phyloP scores from a whole-genome alignment of 1,140 invertebrate species.

The Bilobella aurantiaca region DNA sequence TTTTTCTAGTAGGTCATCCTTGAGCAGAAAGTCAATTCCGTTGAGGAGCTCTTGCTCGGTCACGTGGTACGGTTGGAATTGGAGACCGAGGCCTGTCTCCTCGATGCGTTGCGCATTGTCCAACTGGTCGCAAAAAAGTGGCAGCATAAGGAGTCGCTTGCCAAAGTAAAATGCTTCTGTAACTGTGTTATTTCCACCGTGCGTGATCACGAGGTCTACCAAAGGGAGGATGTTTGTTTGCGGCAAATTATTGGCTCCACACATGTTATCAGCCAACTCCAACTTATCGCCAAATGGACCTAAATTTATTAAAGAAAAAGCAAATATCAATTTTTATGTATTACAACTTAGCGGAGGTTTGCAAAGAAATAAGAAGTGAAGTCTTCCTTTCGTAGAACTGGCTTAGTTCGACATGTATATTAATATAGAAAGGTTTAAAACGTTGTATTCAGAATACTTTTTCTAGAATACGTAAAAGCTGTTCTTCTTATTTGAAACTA shows the following conservation, averaged over 20 bases:
- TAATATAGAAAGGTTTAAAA: no score
- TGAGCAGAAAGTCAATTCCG: neutral
- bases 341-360: no score
- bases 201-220: neutral
- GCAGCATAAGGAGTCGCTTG: neutral
- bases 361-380: neutral
- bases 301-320: no score
- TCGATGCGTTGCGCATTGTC: constrained; percentile 7
- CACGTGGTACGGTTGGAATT: neutral
- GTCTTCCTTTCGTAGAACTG: no score
- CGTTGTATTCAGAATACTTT: no score
- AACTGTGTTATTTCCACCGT: constrained; percentile 6
- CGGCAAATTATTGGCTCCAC: neutral
- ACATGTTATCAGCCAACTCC: neutral
- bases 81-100: constrained; percentile 1
- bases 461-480: no score
- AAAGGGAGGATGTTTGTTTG: neutral
- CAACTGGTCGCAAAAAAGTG: constrained; percentile 3
- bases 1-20: constrained; percentile 1
- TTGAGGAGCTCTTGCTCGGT: neutral
- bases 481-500: no score
- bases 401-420: no score
- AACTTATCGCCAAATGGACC: neutral
- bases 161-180: constrained; percentile 9
- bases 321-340: no score